A percentile compares a stretch with the other conserved stretches of the same genome.
These are phyloP conservation scores for Mobula birostris DNA, from an alignment of 2,113 vertebrate species.

Conservation along the genomic window DNA sequence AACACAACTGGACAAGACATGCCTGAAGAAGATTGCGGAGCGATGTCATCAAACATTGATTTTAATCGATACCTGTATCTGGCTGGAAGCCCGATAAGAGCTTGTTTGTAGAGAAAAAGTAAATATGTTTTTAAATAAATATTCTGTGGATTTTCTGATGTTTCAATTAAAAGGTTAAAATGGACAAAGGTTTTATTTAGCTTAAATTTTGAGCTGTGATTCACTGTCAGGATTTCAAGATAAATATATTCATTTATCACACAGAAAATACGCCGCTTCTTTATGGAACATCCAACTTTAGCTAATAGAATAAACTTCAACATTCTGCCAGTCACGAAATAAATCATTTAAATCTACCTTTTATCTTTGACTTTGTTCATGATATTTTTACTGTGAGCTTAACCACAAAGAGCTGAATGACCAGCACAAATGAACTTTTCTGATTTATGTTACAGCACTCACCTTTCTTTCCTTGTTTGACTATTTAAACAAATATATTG, in stretches of 20 bases:
- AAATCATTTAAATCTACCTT: slow-evolving; percentile 33
- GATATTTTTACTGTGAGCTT: slow-evolving; percentile 32
- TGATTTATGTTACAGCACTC: slow-evolving; percentile 9
- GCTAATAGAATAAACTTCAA: slow-evolving; percentile 30
- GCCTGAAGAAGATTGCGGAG: too few species aligned
- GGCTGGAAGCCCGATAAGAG: too few species aligned
- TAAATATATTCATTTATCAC: slow-evolving; percentile 18
- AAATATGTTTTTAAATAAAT: not conserved
- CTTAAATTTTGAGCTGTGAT: slow-evolving; percentile 12
- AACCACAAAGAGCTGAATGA: slow-evolving; percentile 4
- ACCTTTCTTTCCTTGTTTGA: slow-evolving; percentile 15
- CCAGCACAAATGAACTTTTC: slow-evolving; percentile 6
- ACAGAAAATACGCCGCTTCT: slow-evolving; percentile 33
- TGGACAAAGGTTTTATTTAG: not conserved
- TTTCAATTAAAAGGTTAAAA: slow-evolving; percentile 12
- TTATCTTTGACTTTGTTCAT: slow-evolving; percentile 32
- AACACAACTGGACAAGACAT: too few species aligned
- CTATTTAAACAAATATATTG: slow-evolving; percentile 10
- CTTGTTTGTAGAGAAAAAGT: not conserved
- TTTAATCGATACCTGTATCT: too few species aligned
- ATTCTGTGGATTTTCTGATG: not conserved
- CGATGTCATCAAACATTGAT: too few species aligned
- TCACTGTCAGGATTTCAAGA: slow-evolving; percentile 27
- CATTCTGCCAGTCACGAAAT: slow-evolving; percentile 19
- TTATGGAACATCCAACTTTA: slow-evolving; percentile 34